Evolutionary conservation across 1,140 invertebrate species (phyloP).

Genomic region (Pseudomyrmex dendroicus): DNA sequence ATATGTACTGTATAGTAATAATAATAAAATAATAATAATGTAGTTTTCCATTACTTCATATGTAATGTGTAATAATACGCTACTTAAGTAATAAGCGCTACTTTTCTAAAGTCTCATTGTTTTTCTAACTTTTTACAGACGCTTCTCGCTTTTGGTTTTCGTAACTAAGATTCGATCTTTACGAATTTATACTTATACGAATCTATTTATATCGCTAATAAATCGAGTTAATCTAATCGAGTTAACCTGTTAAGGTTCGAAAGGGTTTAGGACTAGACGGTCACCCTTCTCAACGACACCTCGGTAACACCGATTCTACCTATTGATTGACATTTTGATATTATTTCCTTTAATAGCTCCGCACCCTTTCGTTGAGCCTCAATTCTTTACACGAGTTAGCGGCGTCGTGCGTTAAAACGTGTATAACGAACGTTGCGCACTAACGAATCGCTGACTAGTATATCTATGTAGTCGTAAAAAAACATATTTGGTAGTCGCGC

Average conservation of each 20-base stretch:
- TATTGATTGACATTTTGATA: conserved; percentile 61
- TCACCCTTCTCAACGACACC: conserved; percentile 75
- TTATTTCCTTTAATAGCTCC: conserved; percentile 37
- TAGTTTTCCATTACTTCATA: conserved; percentile 71
- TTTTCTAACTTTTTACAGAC: conserved; percentile 67
- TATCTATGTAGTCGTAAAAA: conserved; percentile 29
- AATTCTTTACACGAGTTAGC: conserved; percentile 61
- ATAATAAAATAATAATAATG: conserved; percentile 70
- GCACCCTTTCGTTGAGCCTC: conserved; percentile 63
- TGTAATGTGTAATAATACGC: conserved; percentile 73
- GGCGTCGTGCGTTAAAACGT: conserved; percentile 33
- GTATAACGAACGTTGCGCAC: background rate
- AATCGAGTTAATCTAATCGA: conserved; percentile 71
- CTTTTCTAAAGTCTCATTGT: conserved; percentile 45
- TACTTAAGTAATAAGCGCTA: no score
- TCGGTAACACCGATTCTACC: conserved; percentile 60
- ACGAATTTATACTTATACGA: conserved; percentile 28
- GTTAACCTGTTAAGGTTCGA: conserved; percentile 63
- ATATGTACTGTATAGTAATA: conserved; percentile 33
- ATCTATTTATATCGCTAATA: conserved; percentile 71
- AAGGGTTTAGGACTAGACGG: conserved; percentile 84
- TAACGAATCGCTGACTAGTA: conserved; percentile 82
- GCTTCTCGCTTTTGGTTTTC: conserved; percentile 65
- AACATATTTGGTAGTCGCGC: conserved; percentile 66
- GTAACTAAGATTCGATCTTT: no score